Conservation (phyloP, 2,797 vertebrate genomes). For the Carcharodon carcharias region DNA sequence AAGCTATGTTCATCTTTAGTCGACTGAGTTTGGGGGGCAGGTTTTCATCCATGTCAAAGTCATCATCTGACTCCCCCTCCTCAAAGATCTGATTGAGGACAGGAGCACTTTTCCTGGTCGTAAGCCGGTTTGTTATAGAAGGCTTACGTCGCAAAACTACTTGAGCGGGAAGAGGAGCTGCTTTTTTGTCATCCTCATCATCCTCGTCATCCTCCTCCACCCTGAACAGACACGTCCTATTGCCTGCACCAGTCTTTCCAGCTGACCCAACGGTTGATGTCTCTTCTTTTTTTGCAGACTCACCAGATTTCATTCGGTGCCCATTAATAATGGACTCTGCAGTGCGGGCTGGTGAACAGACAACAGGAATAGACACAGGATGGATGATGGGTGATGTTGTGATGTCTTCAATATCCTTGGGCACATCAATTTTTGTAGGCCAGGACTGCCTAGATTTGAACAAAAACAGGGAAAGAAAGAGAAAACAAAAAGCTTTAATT, state of each 20-base stretch:
- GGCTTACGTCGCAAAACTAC: constrained; percentile 82
- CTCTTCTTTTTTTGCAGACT: constrained; percentile 75
- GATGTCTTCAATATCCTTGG: constrained; percentile 93
- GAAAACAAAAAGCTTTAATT: neutral
- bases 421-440: constrained; percentile 88
- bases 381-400: constrained; percentile 86
- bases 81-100: constrained; percentile 97
- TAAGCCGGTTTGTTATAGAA: constrained; percentile 91
- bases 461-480: constrained; percentile 10
- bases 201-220: constrained; percentile 95
- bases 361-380: constrained; percentile 65
- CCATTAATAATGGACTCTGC: constrained; percentile 83
- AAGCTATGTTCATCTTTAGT: constrained; percentile 87
- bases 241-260: constrained; percentile 59
- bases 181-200: constrained; percentile 83
- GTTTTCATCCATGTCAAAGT: constrained; percentile 88
- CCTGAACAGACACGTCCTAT: constrained; percentile 81
- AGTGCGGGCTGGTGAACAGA: constrained; percentile 70
- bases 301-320: constrained; percentile 76
- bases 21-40: constrained; percentile 90
- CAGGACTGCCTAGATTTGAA: constrained; percentile 76
- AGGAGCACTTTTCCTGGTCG: constrained; percentile 86
- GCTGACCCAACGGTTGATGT: neutral
- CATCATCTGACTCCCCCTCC: constrained; percentile 92
- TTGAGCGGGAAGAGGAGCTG: constrained; percentile 72